Evolutionary conservation across 1,140 invertebrate genomes (phyloP).

Genomic region (Magallana angulata): DNA sequence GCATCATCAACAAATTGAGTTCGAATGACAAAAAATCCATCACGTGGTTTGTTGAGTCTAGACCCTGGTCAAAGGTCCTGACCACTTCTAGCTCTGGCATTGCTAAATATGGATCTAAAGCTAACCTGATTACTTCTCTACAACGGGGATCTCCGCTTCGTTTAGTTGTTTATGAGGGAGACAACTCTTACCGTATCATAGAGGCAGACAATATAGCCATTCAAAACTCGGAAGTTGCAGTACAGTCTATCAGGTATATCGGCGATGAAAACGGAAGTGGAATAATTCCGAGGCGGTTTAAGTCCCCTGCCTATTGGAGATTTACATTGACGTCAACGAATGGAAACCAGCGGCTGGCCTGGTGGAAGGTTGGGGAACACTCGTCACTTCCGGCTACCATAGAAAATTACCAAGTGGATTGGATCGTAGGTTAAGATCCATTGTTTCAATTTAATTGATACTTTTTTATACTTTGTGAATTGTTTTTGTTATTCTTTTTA

Average conservation of each 20-base stretch:
- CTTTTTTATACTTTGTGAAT: no score
- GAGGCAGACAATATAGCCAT: no score
- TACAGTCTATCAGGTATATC: no score
- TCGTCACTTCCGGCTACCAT: neutral
- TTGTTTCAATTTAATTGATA: no score
- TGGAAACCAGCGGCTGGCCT: neutral
- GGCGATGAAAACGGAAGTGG: no score
- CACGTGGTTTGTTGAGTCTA: conserved; percentile 44
- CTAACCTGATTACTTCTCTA: neutral
- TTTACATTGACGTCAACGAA: no score
- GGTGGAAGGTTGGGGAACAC: conserved; percentile 15
- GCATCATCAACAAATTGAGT: no score
- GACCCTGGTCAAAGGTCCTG: conserved; percentile 18
- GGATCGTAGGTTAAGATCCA: neutral
- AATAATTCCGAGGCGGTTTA: no score
- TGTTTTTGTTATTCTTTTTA: no score
- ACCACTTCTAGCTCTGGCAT: conserved; percentile 1
- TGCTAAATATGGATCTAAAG: conserved; percentile 19
- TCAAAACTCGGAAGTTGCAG: no score
- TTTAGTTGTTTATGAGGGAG: conserved; percentile 25
- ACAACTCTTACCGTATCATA: conserved; percentile 12
- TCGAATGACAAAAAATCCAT: neutral
- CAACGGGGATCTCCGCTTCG: neutral
- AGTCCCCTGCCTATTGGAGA: no score
- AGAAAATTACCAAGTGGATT: neutral